Evolutionary conservation across 2,113 vertebrate species (phyloP).

Genomic region (Poeciliopsis retropinna): DNA sequence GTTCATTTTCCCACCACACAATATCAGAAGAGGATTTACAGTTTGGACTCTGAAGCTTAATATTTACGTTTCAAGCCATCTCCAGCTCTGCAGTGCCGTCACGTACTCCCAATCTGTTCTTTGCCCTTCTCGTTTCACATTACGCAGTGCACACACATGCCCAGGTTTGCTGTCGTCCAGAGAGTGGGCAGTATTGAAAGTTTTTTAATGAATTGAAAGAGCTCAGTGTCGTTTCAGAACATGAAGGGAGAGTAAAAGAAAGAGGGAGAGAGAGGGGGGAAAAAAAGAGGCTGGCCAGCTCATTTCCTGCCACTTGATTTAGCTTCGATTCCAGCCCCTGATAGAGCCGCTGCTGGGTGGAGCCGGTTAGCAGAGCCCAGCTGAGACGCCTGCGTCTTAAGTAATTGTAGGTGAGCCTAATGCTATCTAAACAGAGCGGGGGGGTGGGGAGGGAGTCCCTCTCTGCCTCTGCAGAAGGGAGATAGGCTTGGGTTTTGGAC

Average conservation of each 20-base stretch:
- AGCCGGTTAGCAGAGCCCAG: constrained; percentile 6
- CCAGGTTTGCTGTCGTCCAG: constrained; percentile 10
- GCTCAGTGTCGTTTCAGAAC: not conserved
- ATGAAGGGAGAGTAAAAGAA: constrained; percentile 5
- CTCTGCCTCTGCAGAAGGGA: constrained; percentile 53
- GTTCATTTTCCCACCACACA: not conserved
- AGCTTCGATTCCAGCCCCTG: constrained; percentile 40
- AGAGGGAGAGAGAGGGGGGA: too few relatives aligned
- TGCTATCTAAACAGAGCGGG: constrained; percentile 55
- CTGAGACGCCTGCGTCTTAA: constrained; percentile 32
- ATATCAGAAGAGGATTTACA: not conserved
- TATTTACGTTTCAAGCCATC: not conserved
- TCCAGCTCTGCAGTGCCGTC: constrained; percentile 1
- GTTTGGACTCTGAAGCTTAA: not conserved
- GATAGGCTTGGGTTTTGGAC: constrained; percentile 59
- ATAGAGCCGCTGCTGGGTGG: constrained; percentile 42
- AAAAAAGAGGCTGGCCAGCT: not conserved
- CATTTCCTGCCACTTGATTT: constrained; percentile 45
- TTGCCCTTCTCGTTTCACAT: constrained; percentile 12
- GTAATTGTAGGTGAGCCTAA: constrained; percentile 55
- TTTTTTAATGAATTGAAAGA: constrained; percentile 11
- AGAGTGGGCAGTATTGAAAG: constrained; percentile 9
- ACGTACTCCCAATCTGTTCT: not conserved
- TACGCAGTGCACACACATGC: constrained; percentile 17
- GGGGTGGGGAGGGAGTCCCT: constrained; percentile 42